Evolutionary conservation across 2,888 invertebrate genomes (phyloP).

Genomic region (Baccha elongata): DNA sequence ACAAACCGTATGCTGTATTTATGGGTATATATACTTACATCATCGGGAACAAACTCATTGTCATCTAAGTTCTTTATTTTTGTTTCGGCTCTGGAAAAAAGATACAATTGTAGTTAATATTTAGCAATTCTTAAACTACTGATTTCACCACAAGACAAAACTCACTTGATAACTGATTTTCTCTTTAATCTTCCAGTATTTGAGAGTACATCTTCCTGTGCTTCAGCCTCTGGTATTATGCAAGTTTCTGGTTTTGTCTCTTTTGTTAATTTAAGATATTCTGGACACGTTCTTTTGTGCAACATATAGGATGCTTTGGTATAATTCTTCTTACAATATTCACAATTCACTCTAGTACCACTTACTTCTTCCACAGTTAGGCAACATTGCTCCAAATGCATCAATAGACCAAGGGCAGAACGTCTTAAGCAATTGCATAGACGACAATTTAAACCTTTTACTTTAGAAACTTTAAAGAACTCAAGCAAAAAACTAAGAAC

Average conservation of each 20-base stretch:
- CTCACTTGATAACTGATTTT: conserved; percentile 79
- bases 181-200: conserved; percentile 79
- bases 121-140: too few relatives aligned
- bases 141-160: too few relatives aligned
- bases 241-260: background rate
- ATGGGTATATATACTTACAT: conserved; percentile 30
- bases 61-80: conserved; percentile 77
- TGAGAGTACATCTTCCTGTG: conserved; percentile 35
- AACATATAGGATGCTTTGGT: conserved; percentile 58
- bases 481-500: conserved; percentile 75
- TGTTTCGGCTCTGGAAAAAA: conserved; percentile 77
- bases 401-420: conserved; percentile 78
- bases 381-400: conserved; percentile 79
- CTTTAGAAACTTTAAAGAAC: conserved; percentile 74
- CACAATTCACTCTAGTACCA: conserved; percentile 75
- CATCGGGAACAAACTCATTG: conserved; percentile 47
- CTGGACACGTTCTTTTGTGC: conserved; percentile 77
- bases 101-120: too few relatives aligned
- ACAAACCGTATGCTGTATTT: too few relatives aligned
- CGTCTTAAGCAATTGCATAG: conserved; percentile 76
- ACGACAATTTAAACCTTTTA: conserved; percentile 77
- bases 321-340: conserved; percentile 76
- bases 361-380: conserved; percentile 60
- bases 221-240: background rate
- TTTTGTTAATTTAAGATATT: conserved; percentile 19